These are phyloP conservation scores for Colletes gigas DNA, from an alignment of 1,140 invertebrate species.

Conservation along the genomic window DNA sequence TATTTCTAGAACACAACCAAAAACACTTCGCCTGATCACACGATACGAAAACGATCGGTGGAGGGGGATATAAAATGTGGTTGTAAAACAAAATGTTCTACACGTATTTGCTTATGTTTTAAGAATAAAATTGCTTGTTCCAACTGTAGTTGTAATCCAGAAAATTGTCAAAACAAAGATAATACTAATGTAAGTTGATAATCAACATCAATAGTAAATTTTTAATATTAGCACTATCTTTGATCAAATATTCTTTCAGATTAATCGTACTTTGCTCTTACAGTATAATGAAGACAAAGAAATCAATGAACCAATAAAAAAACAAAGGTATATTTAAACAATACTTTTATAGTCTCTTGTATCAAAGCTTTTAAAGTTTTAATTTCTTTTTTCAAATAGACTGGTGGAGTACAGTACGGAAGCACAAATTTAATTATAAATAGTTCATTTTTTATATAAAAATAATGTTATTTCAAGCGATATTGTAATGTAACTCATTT, in stretches of 20 bases:
- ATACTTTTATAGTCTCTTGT: background rate
- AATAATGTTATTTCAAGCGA: too few species aligned
- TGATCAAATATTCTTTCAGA: constrained; percentile 25
- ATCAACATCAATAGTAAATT: background rate
- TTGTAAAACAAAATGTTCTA: constrained; percentile 83
- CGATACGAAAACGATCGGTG: constrained; percentile 79
- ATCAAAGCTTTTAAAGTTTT: background rate
- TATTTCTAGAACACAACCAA: constrained; percentile 65
- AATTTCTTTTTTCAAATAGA: background rate
- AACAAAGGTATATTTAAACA: constrained; percentile 24
- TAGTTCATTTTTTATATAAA: too few species aligned
- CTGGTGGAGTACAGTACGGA: background rate
- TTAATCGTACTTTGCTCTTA: constrained; percentile 22
- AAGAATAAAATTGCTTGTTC: constrained; percentile 80
- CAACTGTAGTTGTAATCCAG: constrained; percentile 82
- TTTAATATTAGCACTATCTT: background rate
- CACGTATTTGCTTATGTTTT: constrained; percentile 83
- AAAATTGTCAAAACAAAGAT: constrained; percentile 80
- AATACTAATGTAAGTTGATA: constrained; percentile 63
- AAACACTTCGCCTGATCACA: constrained; percentile 21
- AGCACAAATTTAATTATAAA: background rate
- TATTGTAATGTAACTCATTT: too few species aligned
- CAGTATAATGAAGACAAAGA: constrained; percentile 1
- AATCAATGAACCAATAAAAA: constrained; percentile 3
- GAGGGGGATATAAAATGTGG: constrained; percentile 82